Evolutionary conservation across 2,888 invertebrate species (phyloP).

Genomic region (Barypeithes pellucidus): DNA sequence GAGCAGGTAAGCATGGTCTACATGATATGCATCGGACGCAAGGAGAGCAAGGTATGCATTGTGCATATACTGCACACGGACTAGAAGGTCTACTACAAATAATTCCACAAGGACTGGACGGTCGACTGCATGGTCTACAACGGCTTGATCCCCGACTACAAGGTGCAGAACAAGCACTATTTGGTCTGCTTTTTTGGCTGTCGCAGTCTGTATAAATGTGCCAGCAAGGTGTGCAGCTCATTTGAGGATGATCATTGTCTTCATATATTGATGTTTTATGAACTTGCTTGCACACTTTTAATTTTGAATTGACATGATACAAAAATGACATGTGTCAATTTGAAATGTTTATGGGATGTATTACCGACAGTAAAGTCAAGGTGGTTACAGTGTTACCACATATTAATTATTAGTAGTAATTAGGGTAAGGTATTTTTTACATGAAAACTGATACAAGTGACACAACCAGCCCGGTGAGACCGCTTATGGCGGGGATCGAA

Average conservation of each 20-base stretch:
- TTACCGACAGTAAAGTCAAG: slow-evolving; percentile 2
- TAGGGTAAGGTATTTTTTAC: no score
- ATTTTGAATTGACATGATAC: slow-evolving; percentile 18
- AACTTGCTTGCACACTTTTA: slow-evolving; percentile 26
- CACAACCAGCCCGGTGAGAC: no score
- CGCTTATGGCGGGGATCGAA: no score
- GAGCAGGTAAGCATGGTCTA: slow-evolving; percentile 28
- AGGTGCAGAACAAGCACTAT: slow-evolving; percentile 18
- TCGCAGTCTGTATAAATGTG: slow-evolving; percentile 36
- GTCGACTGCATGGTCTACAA: slow-evolving; percentile 13
- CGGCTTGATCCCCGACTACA: slow-evolving; percentile 5
- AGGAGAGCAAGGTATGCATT: slow-evolving; percentile 1
- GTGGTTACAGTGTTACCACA: background rate
- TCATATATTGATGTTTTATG: background rate
- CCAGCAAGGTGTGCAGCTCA: slow-evolving; percentile 36
- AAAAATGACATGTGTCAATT: background rate
- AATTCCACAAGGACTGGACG: slow-evolving; percentile 16
- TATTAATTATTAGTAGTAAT: background rate
- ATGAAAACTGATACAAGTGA: no score
- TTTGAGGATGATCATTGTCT: slow-evolving; percentile 35
- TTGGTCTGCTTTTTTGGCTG: slow-evolving; percentile 8
- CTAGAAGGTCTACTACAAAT: slow-evolving; percentile 9
- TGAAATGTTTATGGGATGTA: background rate
- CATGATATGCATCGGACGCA: slow-evolving; percentile 28
- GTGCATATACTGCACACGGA: slow-evolving; percentile 5